Evolutionary conservation across 1,140 invertebrate genomes (phyloP).

Genomic region (Anastrepha obliqua): DNA sequence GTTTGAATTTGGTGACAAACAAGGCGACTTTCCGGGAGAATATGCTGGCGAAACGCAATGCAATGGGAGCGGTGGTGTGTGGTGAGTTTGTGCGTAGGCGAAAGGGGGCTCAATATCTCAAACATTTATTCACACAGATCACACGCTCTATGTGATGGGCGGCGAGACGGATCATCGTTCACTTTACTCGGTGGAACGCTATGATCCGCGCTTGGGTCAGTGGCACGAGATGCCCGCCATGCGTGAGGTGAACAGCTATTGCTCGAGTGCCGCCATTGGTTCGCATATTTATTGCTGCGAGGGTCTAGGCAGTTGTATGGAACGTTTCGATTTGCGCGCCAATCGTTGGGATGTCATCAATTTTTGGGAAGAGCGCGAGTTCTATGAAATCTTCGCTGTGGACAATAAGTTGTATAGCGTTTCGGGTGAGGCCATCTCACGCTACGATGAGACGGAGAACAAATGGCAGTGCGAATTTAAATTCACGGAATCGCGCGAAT

Average conservation of each 20-base stretch:
- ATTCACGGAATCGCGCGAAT: constrained; percentile 55
- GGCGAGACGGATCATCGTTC: constrained; percentile 57
- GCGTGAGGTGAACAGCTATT: constrained; percentile 59
- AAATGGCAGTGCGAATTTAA: constrained; percentile 49
- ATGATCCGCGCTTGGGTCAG: constrained; percentile 54
- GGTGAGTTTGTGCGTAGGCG: constrained; percentile 34
- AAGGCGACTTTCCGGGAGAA: constrained; percentile 49
- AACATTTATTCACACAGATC: constrained; percentile 19
- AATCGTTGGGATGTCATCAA: constrained; percentile 59
- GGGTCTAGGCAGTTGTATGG: constrained; percentile 59
- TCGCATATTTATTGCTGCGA: constrained; percentile 58
- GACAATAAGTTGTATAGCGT: constrained; percentile 57
- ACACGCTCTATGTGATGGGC: constrained; percentile 59
- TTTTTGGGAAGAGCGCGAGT: constrained; percentile 58
- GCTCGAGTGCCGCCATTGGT: constrained; percentile 56
- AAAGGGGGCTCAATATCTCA: not conserved
- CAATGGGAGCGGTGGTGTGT: constrained; percentile 57
- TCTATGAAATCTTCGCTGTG: constrained; percentile 58
- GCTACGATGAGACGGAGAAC: constrained; percentile 55
- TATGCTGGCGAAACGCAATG: constrained; percentile 57
- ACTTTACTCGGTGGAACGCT: constrained; percentile 56
- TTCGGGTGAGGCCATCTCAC: constrained; percentile 55
- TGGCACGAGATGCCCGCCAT: constrained; percentile 56
- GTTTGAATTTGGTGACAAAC: constrained; percentile 57
- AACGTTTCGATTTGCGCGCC: constrained; percentile 58